phyloP scores from a whole-genome alignment of 64 coral and sea anemone species.

The Stichodactyla mertensii region DNA sequence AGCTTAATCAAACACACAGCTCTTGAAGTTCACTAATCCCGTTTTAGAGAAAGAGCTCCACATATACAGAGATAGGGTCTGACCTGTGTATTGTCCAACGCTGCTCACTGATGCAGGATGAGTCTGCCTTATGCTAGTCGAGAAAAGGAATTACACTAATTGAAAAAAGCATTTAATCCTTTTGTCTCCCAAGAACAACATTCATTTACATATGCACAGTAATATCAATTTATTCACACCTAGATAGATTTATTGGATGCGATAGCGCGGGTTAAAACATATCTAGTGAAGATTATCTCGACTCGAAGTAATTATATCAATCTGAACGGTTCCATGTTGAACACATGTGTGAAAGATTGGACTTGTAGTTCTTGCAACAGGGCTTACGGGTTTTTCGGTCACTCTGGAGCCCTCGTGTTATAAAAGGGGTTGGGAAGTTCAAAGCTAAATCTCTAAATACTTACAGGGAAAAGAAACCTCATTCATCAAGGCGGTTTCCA shows the following conservation, averaged over 20 bases:
- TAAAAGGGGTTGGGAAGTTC: background rate
- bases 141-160: background rate
- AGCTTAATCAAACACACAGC: conserved; percentile 6
- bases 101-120: background rate
- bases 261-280: background rate
- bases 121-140: background rate
- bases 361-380: background rate
- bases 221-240: background rate
- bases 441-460: background rate
- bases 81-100: background rate
- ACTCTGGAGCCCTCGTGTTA: background rate
- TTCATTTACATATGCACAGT: background rate
- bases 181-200: background rate
- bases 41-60: background rate
- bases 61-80: background rate
- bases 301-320: background rate
- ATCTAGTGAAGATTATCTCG: background rate
- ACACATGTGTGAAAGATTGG: background rate
- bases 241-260: background rate
- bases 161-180: background rate
- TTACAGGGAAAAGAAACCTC: background rate
- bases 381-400: background rate
- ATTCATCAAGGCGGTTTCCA: background rate
- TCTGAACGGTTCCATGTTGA: background rate
- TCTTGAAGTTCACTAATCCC: background rate